These are phyloP conservation scores for Kuschelorhynchus macadamiae DNA, from an alignment of 2,888 invertebrate genomes.

Conservation along the genomic window DNA sequence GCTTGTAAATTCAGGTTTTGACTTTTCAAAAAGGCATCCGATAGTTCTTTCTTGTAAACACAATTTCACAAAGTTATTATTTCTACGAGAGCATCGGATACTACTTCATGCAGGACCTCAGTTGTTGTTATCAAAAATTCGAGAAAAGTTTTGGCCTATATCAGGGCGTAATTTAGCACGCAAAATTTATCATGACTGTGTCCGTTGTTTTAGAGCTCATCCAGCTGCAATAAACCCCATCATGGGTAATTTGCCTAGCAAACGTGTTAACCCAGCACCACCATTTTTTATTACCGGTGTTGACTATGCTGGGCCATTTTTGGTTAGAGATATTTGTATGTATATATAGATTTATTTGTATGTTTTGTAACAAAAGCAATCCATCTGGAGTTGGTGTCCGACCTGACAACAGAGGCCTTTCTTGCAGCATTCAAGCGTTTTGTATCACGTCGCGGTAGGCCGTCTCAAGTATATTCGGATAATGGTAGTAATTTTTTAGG, in stretches of 20 bases:
- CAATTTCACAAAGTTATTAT: slow-evolving; percentile 12
- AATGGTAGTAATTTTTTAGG: slow-evolving; percentile 23
- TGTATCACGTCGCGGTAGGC: slow-evolving; percentile 20
- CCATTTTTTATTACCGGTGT: slow-evolving; percentile 46
- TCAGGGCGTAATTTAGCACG: slow-evolving; percentile 4
- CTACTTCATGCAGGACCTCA: slow-evolving; percentile 1
- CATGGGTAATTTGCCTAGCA: slow-evolving; percentile 57
- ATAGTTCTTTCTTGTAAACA: background rate
- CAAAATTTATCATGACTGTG: slow-evolving; percentile 26
- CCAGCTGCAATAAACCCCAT: slow-evolving; percentile 42
- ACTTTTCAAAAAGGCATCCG: too few species aligned
- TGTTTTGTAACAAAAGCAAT: background rate
- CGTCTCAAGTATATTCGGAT: slow-evolving; percentile 11
- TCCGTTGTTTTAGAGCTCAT: slow-evolving; percentile 46
- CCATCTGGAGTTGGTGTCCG: background rate
- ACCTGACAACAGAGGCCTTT: background rate
- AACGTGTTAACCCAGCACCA: slow-evolving; percentile 43
- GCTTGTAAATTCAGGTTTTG: slow-evolving; percentile 22
- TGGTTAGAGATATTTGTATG: background rate
- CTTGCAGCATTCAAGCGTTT: slow-evolving; percentile 1
- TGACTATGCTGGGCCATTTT: slow-evolving; percentile 44
- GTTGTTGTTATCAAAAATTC: background rate
- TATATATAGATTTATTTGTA: slow-evolving; percentile 3
- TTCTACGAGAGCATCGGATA: background rate
- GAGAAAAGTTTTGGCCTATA: background rate